Base-by-base conservation (phyloP, 2,113 vertebrate genomes). In the Dryoscopus gambensis region DNA sequence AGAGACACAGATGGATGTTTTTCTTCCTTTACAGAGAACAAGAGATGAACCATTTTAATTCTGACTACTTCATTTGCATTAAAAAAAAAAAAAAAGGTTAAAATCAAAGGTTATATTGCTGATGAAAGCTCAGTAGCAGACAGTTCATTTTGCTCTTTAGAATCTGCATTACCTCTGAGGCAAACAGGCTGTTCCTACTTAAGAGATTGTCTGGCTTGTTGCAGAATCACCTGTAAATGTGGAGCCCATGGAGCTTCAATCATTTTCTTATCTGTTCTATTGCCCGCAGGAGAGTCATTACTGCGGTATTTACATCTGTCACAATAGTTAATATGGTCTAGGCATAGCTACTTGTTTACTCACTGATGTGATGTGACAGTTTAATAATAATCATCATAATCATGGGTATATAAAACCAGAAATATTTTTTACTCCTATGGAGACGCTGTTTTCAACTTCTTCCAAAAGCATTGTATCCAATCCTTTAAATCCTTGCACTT, bases 371-470 rank as follows among this genome's bases (percentile, higher is more conserved):
- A 87, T 94, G 35, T 90, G 89, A 86, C 80, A 95, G 86, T 77
- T 89, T 91, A 93, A 92, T 96, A 93, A 93, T 69, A 94, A 77
- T 39, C 33, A 67, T 77, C 77, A 74, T 94, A 95, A 95, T 95
- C 50, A 71, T 2, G 7, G 18, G 15, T 86, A 67, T 44, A 56
- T 70, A 86, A 79, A 50, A 86, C 3, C 7, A 91, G 57, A 84
- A 89, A 65, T 90, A 50, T 63, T 63, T 91, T 94, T 70, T 73
- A 60, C 6, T 77, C 40, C 33, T 78, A n/a, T 80, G 20, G 33
- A 85, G 40, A 67, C 69, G 17, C 27, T 82, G 40, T 85, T 92
- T 95, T 80, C 27, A 33, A n/a, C 19, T 84, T 81, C 23, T 79
- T n/a, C 30, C 25, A 33, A 60, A 94, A n/a, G 9, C 33, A 16